These are phyloP conservation scores for Discoglossus pictus DNA, from an alignment of 2,797 vertebrate species.

Conservation along the genomic window DNA sequence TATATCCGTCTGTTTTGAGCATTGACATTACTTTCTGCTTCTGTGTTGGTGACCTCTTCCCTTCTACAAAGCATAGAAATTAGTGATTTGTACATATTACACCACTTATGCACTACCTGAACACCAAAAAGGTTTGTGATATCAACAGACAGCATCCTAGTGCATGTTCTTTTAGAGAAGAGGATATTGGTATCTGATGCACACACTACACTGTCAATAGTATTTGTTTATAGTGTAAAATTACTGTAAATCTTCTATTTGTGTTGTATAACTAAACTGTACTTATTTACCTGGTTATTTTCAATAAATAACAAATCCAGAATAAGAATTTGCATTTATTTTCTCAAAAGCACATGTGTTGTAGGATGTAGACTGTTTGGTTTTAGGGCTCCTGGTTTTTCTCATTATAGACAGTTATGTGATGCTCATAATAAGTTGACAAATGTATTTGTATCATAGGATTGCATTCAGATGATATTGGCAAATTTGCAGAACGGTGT, in stretches of 20 bases:
- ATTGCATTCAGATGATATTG: too few species aligned
- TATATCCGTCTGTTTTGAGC: too few species aligned
- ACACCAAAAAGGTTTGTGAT: constrained; percentile 9
- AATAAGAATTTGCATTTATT: constrained; percentile 1
- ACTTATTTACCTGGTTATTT: constrained; percentile 44
- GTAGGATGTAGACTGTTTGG: too few species aligned
- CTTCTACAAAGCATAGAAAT: too few species aligned
- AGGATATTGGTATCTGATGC: background rate
- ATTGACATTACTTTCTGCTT: too few species aligned
- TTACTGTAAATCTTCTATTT: constrained; percentile 56
- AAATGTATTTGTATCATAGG: too few species aligned
- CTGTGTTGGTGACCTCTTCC: too few species aligned
- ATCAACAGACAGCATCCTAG: background rate
- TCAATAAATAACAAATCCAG: constrained; percentile 32
- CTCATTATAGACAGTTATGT: too few species aligned
- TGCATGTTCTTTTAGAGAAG: background rate
- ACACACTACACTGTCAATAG: constrained; percentile 31
- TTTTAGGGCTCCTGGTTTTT: too few species aligned
- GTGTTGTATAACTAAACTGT: constrained; percentile 54
- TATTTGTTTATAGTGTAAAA: constrained; percentile 54
- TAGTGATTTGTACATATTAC: background rate
- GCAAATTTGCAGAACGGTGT: too few species aligned
- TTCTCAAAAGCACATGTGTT: background rate
- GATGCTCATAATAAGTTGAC: too few species aligned
- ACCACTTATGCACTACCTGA: constrained; percentile 11